Base-by-base conservation (phyloP, 2,113 vertebrate species). In the Tapirus terrestris region DNA sequence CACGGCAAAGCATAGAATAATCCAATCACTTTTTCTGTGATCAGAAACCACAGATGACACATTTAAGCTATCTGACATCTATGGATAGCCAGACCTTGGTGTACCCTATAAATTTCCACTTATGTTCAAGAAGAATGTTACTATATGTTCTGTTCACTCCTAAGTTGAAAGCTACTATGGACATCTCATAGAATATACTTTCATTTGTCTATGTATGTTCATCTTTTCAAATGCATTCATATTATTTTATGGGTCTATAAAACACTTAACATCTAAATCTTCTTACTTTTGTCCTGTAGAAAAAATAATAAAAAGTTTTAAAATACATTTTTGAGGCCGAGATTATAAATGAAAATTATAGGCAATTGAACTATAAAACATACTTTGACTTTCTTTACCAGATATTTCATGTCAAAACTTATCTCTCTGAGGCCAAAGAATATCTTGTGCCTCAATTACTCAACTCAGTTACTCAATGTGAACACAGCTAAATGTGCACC, bases 361-460 rank as follows among this genome's bases (percentile, higher is more conserved):
- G 77, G 88, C 16, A 91, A 70, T 1, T 67, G 29, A 96, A 93
- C 8, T 70, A 56, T 29, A 70, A 73, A 95, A 91, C 45, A 95
- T 39, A 67, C 12, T 58, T 80, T 92, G 77, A 83, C 14, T 7
- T 43, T 96, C 33, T 45, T 48, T 82, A 80, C 25, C 58, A 75
- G 65, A 53, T 75, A 96, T 82, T 76, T 97, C 70, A 89, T 10
- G 16, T 87, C 27, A 60, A 92, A 81, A 95, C 39, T 82, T 77
- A 61, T 75, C 60, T 88, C 60, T 77, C 27, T 68, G 61, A 93
- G 51, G n/a, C 14, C 67, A 91, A 72, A 83, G 48, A 72, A 25
- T n/a, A 84, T 68, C 6, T 81, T 92, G 33, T 80, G 43, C 51
- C 23, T 93, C 82, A 84, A 76, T 77, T 27, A 60, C 14, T 60